Base-by-base conservation (phyloP, 2,888 invertebrate genomes). In the Hypomecis atomaria region DNA sequence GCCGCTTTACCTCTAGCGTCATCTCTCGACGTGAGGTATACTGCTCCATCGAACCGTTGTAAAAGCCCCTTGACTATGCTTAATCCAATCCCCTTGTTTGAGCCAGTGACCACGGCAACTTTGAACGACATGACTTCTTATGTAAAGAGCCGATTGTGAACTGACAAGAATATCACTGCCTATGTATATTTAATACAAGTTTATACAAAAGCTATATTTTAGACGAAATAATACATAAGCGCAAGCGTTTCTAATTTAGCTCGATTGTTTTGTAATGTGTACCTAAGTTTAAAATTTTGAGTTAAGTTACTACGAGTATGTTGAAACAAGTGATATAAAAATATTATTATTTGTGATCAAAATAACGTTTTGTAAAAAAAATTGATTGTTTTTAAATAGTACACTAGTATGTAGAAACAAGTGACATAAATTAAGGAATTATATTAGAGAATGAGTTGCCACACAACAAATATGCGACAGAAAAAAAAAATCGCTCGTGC, bases 1-100 rank as follows among this genome's bases (percentile, higher is more conserved):
- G 87, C 85, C 6, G 67, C 72, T 47, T 62, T 72, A 0, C 84
- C 83, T 62, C 81, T 69, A 0, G 10, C 68, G 6, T 78, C 75
- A 60, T 82, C 93, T 57, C 93, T 82, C 65, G 93, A 86, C 43
- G 94, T 92, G 8, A 96, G 83, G 69, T 93, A 86, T 11, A 90
- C 86, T 0, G 94, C 90, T 42, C 95, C 95, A 48, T 94, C 83
- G 77, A 94, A 96, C 74, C 93, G 88, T 73, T 93, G 83, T 71
- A 94, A 94, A 5, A 96, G 83, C 0, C 92, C 79, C 78, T 94
- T 94, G 0, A 95, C 95, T 50, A 94, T 94, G 0, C 90, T 94
- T 71, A 90, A 94, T 0, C 95, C 95, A 69, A 96, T 94, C 0
- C 95, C 95, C 82, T 95, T 95, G 79, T 95, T 95, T 42, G 93